A percentile compares a stretch with the other conserved stretches of the same genome.
Conservation (phyloP, 2,797 vertebrate species). For the Novumbra hubbsi region DNA sequence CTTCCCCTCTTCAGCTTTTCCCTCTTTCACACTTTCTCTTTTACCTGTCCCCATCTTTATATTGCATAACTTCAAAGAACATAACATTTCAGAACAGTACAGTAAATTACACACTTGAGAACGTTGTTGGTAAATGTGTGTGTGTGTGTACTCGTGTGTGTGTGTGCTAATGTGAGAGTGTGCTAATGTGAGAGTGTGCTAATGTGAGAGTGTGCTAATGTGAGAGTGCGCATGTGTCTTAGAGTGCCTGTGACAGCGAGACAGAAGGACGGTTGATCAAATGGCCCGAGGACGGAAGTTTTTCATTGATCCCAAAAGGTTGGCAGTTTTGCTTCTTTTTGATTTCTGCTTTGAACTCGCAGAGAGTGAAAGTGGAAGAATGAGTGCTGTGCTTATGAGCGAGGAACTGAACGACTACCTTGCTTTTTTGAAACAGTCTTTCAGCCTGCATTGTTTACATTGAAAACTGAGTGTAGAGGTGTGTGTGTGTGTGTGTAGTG, state of each 20-base stretch:
- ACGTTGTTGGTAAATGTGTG: constrained; percentile 35
- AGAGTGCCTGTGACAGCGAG: constrained; percentile 22
- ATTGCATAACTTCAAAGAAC: constrained; percentile 58
- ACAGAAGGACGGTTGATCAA: constrained; percentile 26
- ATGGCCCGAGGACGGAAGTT: constrained; percentile 41
- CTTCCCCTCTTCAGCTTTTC: no score
- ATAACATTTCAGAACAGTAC: constrained; percentile 62
- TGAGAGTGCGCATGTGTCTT: constrained; percentile 18
- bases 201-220: constrained; percentile 11
- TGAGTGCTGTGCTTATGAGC: constrained; percentile 9
- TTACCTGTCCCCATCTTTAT: constrained; percentile 53
- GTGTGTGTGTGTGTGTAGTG: constrained; percentile 42
- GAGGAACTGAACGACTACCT: constrained; percentile 54
- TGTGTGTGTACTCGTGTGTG: constrained; percentile 36
- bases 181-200: neutral
- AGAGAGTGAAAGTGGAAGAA: constrained; percentile 26
- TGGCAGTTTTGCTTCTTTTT: constrained; percentile 43
- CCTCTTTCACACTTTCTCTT: no score
- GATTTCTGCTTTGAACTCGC: constrained; percentile 39
- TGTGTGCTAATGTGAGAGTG: neutral
- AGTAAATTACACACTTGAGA: constrained; percentile 24
- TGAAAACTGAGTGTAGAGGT: constrained; percentile 35
- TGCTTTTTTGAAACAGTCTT: constrained; percentile 75
- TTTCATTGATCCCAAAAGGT: constrained; percentile 45
- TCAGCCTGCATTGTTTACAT: constrained; percentile 81